Evolutionary conservation across 2,888 invertebrate genomes (phyloP).

Genomic region (Scelioninae gen. 2): DNA sequence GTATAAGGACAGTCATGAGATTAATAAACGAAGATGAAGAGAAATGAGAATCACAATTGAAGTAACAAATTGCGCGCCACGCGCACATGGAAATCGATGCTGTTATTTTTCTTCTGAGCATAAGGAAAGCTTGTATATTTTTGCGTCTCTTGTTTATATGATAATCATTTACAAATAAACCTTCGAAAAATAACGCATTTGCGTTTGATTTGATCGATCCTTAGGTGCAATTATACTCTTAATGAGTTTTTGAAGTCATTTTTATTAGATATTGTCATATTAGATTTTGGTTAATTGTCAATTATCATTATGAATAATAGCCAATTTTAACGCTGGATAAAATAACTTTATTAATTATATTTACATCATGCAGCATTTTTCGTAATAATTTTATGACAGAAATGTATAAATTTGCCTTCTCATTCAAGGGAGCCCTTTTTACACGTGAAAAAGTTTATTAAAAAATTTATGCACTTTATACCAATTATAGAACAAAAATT

Average conservation of each 20-base stretch:
- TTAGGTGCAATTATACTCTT: too few relatives aligned
- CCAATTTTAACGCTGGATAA: constrained; percentile 12
- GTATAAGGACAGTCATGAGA: too few relatives aligned
- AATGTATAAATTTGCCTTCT: too few relatives aligned
- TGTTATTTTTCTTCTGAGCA: constrained; percentile 71
- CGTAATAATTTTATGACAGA: too few relatives aligned
- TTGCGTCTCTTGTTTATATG: constrained; percentile 73
- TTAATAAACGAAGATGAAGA: constrained; percentile 37
- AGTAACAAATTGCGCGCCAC: constrained; percentile 24
- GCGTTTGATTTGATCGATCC: too few relatives aligned
- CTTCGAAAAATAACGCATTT: constrained; percentile 57
- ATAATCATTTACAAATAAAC: constrained; percentile 72
- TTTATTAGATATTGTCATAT: too few relatives aligned
- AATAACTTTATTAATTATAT: constrained; percentile 33
- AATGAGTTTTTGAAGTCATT: too few relatives aligned
- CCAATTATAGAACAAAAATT: too few relatives aligned
- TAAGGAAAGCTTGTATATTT: constrained; percentile 73
- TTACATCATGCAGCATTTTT: constrained; percentile 21
- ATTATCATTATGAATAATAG: background rate
- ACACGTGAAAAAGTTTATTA: too few relatives aligned
- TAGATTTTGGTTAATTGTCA: background rate
- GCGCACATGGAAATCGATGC: constrained; percentile 68
- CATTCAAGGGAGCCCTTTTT: constrained; percentile 1
- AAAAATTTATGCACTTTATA: too few relatives aligned
- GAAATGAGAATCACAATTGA: constrained; percentile 34